Evolutionary conservation across 2,888 invertebrate genomes (phyloP), one percentile per base, ranked within the genome.

Genomic region (Plagiodera versicolora): DNA sequence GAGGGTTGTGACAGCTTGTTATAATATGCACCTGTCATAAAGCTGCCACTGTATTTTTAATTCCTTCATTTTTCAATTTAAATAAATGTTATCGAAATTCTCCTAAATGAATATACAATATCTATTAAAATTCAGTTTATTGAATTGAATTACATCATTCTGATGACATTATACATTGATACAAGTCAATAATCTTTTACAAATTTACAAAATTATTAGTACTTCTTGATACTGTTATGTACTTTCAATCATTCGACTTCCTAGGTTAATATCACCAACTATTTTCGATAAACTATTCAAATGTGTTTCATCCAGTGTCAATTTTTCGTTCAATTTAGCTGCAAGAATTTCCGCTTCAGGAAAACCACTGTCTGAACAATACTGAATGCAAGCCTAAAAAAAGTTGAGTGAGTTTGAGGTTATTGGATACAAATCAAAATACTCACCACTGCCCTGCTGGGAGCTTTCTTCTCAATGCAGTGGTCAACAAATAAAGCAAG

Each of bases 301-400:
- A 71, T 86, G 83, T 4, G 70, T 72, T 66, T 82, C 79, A 60
- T 81, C 83, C 1, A 88, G 75, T 0, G 84, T 81, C 24, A 83
- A 61, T 20, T 72, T 71, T 39, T 76, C 69, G 30, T 76, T 70
- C 44, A 84, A 68, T 63, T 74, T 75, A 24, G 72, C 74, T 3
- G 81, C 84, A 68, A 86, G 77, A 10, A 70, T 46, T n/a, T 69
- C 70, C 3, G 78, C 74, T 70, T 85, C 83, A 14, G 79, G 73
- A 66, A 85, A 84, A 20, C 85, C 86, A 68, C 80, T 81, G 49
- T 87, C 86, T 0, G 79, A 77, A 58, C 83, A 82, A 71, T 88
- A 89, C 63, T 86, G 81, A 20, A 89, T 72, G 53, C 83, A 79
- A 35, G 75, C 74, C 86, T 85, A 70, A 39, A 81, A 81, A 66